Evolutionary conservation across 1,140 invertebrate genomes (phyloP), one percentile per base, ranked within the genome.

Genomic region (Apis florea): DNA sequence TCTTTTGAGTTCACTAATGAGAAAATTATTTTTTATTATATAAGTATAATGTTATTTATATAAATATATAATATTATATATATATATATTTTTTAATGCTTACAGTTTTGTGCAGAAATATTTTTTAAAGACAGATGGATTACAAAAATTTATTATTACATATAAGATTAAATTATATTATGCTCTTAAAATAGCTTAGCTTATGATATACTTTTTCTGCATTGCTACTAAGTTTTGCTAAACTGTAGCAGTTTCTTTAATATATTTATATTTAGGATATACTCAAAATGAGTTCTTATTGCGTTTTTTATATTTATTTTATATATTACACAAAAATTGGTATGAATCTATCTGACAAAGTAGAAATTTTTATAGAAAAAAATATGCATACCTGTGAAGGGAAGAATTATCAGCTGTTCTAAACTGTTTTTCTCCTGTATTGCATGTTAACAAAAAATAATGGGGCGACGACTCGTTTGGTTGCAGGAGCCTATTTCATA

Each of bases 401-500:
- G 26, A 77, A 56, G 51, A 67, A 24, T 77, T 56, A 81, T 67
- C 63, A 68, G 68, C 21, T 66, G 59, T 70, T 83, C 51, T 81
- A 85, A 82, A 82, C 31, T 40, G 73, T 87, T 89, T 89, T 82
- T 90, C 74, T 90, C 83, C 76, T 87, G 78, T 88, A 88, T 82
- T 93, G 92, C 92, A 93, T 93, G 93, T 89, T 87, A 88, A 91
- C 90, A 90, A 90, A 89, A 90, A 93, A 92, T 93, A 93, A 93
- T 93, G 86, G 90, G 89, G 82, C 88, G 86, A 90, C 89, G 88
- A 93, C 90, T 86, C 91, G 90, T 93, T 93, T 94, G 92, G 90
- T 94, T 94, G 87, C 93, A 94, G 93, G 92, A 94, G 92, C 88
- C 92, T 94, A 92, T 94, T 94, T 93, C 92, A 93, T 94, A 94